A percentile compares a stretch with the other conserved stretches of the same genome.
Conservation (phyloP, 2,797 vertebrate species). For the Oreochromis mossambicus region DNA sequence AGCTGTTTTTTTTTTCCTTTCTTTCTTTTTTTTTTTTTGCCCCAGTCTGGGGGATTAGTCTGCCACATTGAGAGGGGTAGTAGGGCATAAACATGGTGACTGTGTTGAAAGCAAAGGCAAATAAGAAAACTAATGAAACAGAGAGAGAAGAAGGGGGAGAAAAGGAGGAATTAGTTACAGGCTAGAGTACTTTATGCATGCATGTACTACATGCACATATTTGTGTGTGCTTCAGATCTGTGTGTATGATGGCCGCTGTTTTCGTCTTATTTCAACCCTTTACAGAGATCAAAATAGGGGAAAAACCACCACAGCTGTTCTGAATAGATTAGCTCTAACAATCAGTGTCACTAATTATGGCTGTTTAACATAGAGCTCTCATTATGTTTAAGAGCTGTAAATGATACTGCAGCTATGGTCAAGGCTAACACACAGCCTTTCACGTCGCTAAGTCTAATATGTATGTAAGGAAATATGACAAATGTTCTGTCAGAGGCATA, state of each 20-base stretch:
- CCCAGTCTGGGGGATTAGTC: not conserved
- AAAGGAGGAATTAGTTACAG: not conserved
- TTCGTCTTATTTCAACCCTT: slow-evolving; percentile 22
- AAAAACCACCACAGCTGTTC: slow-evolving; percentile 67
- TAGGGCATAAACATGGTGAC: not conserved
- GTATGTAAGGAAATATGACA: not conserved
- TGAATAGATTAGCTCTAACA: slow-evolving; percentile 70
- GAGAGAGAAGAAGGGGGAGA: not conserved
- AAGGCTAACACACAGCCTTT: not conserved
- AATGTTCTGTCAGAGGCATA: not conserved
- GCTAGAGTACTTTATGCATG: not conserved
- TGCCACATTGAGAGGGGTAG: not conserved
- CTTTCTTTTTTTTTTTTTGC: not conserved
- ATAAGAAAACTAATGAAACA: not conserved
- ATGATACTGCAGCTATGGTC: slow-evolving; percentile 32
- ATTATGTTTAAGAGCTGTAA: slow-evolving; percentile 65
- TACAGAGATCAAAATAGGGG: slow-evolving; percentile 60
- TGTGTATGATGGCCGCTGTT: not conserved
- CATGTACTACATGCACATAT: not conserved
- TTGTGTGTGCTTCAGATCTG: not conserved
- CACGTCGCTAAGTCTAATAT: not conserved
- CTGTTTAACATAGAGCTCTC: slow-evolving; percentile 71
- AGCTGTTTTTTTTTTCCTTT: not conserved
- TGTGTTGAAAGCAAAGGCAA: not conserved
- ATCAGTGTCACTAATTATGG: slow-evolving; percentile 68